phyloP scores from a whole-genome alignment of 2,113 vertebrate genomes.

The Pelvicachromis taeniatus region DNA sequence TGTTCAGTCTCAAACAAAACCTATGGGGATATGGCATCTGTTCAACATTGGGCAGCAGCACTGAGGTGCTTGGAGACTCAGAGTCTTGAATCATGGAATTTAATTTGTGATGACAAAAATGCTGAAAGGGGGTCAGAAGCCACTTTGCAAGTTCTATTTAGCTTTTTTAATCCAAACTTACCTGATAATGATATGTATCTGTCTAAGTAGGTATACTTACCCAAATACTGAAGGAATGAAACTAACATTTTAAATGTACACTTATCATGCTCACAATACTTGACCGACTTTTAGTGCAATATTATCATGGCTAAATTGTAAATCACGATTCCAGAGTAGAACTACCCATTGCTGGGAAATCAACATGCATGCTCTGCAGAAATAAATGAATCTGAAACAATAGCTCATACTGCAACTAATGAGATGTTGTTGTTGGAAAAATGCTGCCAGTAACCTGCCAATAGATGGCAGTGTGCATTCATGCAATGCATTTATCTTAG shows the following conservation, averaged over 20 bases:
- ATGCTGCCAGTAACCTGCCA: not conserved
- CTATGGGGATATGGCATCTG: not conserved
- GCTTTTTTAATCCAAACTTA: not conserved
- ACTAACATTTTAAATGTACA: not conserved
- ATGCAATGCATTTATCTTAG: not conserved
- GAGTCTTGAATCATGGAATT: not conserved
- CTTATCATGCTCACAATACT: not conserved
- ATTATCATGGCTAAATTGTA: not conserved
- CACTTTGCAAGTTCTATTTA: not conserved
- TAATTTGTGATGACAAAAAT: not conserved
- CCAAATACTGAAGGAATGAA: not conserved
- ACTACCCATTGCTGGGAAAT: not conserved
- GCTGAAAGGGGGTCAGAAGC: not conserved
- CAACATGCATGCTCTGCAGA: not conserved
- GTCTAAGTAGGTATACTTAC: not conserved
- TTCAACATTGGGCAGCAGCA: not conserved
- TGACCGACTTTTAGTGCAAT: not conserved
- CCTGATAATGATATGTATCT: rapidly evolving
- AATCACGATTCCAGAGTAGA: not conserved
- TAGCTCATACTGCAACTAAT: not conserved
- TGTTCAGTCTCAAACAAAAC: not conserved
- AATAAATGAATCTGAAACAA: not conserved
- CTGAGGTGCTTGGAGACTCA: not conserved
- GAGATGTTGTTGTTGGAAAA: not conserved
- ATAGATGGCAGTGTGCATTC: slow-evolving; percentile 52